These are phyloP conservation scores for Polyergus mexicanus DNA, from an alignment of 1,140 invertebrate genomes.

Conservation along the genomic window DNA sequence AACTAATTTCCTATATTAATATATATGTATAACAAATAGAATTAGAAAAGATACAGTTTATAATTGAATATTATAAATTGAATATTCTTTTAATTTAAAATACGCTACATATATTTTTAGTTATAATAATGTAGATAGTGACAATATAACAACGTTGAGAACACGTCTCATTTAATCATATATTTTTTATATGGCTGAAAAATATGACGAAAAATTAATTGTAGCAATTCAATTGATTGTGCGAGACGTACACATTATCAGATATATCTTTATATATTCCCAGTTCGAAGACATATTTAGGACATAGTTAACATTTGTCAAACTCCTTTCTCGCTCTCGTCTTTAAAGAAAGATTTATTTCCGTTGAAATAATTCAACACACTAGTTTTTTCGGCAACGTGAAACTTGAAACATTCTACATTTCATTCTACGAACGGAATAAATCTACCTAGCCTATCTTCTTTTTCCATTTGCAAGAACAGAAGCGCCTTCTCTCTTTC, in stretches of 20 bases:
- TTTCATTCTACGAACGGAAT: conserved; percentile 25
- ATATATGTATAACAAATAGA: not conserved
- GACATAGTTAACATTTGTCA: not conserved
- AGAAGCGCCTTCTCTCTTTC: not conserved
- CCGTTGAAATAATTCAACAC: conserved; percentile 6
- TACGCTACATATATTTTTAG: not conserved
- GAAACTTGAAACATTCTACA: conserved; percentile 27
- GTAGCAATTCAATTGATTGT: not conserved
- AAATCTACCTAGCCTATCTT: conserved; percentile 23
- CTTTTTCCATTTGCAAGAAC: conserved; percentile 8
- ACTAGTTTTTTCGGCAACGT: not conserved
- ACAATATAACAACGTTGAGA: not conserved
- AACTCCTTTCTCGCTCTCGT: not conserved
- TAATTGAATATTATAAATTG: not conserved
- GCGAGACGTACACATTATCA: not conserved
- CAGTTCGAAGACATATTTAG: not conserved
- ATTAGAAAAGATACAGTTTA: not conserved
- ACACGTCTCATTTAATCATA: not conserved
- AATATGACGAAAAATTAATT: not conserved
- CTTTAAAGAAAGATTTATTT: conserved; percentile 14
- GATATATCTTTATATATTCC: not conserved
- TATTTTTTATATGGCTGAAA: not conserved
- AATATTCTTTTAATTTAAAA: conserved; percentile 5
- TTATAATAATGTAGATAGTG: not conserved
- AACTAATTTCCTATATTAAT: not conserved